Evolutionary conservation across 35 echinoderm and acorn worm genomes (phyloP), one percentile per base, ranked within the genome.

Genomic region (Eucidaris tribuloides): DNA sequence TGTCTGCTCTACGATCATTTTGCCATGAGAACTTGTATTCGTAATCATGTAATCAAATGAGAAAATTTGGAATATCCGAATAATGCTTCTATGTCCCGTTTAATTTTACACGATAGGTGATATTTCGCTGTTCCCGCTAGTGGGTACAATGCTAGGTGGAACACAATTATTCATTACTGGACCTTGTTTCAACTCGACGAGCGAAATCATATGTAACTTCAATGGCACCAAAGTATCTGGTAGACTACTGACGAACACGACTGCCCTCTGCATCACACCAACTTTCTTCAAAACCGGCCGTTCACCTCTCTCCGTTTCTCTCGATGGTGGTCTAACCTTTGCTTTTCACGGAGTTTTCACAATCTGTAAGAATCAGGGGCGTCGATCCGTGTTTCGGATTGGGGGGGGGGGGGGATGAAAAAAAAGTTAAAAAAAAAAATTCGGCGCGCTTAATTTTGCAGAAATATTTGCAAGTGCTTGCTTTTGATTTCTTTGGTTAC

Each of bases 221-320:
- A 55, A 56, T 81, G 56, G 61, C 13, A 22, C 22, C 4, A 41
- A 32, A 20, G 52, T 81, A 35, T 14, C 5, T 38, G 79, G 79
- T 22, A 56, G 37, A 22, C 30, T 58, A 6, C 27, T 81, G 18
- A 59, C 79, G 22, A 14, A 59, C 34, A 39, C 32, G 19, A 14
- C 48, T 41, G 79, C 79, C 17, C 17, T 56, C 2, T 81, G 79
- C 56, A 33, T 81, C 17, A 81, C 46, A 14, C 79, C 79, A 19
- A 56, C 58, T 22, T 56, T 81, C 50, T 81, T 81, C 42, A 61
- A 81, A 81, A 61, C 58, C 50, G 79, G 79, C 34, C 79, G 79
- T 1, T 1, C 61, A 17, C 79, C 52, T 18, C 56, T 81, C 17
- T 39, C 19, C 17, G 58, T 81, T 18, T 81, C 79, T 4, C 3